Conservation (phyloP, 1,140 invertebrate species). For the Physella acuta region DNA sequence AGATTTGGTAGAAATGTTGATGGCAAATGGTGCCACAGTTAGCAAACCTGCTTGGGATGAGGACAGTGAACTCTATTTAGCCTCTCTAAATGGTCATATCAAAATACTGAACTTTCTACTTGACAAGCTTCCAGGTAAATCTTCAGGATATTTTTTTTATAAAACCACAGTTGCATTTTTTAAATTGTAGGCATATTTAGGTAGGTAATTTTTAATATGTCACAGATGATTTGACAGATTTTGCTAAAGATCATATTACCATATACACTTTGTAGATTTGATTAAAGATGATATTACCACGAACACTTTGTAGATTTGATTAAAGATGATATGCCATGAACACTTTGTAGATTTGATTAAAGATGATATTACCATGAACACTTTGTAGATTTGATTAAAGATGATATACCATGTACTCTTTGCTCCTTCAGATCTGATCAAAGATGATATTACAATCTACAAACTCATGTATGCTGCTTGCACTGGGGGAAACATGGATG, state of each 20-base stretch:
- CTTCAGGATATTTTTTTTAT: not conserved
- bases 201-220: not conserved
- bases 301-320: not conserved
- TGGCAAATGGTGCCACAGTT: conserved; percentile 2
- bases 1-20: not conserved
- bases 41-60: conserved; percentile 7
- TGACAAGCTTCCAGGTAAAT: not conserved
- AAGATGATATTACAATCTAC: not conserved
- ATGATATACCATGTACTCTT: too few species aligned
- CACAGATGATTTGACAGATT: not conserved
- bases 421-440: not conserved
- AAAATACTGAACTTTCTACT: conserved; percentile 1
- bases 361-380: too few species aligned
- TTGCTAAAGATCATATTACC: not conserved
- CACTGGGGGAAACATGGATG: conserved; percentile 2
- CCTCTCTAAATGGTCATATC: conserved; percentile 4
- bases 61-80: conserved; percentile 22
- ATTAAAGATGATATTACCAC: not conserved
- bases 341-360: too few species aligned
- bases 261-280: not conserved
- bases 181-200: not conserved
- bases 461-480: conserved; percentile 24
- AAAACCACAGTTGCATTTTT: not conserved
- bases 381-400: too few species aligned
- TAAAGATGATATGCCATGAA: too few species aligned